Conservation (phyloP, 2,113 vertebrate genomes). For the Sterna hirundo region DNA sequence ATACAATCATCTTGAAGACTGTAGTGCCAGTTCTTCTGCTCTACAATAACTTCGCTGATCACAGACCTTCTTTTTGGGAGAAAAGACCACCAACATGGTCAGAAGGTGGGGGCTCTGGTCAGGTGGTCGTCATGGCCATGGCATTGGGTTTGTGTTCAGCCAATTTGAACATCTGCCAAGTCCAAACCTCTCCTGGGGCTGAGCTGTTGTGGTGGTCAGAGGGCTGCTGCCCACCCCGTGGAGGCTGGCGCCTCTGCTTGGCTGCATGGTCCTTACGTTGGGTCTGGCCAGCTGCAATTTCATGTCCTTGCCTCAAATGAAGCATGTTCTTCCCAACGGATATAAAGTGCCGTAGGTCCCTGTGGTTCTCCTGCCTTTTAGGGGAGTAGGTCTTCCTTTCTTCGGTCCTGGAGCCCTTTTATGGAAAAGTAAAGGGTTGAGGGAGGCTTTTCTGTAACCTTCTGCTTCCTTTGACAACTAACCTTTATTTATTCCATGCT, state of each 20-base stretch:
- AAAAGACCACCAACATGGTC: not conserved
- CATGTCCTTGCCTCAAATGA: not conserved
- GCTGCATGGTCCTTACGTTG: rapidly evolving
- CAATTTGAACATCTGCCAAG: not conserved
- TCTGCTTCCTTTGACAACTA: not conserved
- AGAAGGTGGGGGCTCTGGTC: not conserved
- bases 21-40: not conserved
- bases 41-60: not conserved
- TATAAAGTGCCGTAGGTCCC: not conserved
- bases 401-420: not conserved
- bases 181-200: not conserved
- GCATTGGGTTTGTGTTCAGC: not conserved
- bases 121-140: rapidly evolving
- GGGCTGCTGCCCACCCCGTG: not conserved
- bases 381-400: not conserved
- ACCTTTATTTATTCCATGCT: not conserved
- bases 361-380: not conserved
- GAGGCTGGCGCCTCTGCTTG: not conserved
- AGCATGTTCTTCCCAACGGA: not conserved
- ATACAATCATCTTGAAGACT: not conserved
- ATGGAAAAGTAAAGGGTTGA: not conserved
- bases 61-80: not conserved
- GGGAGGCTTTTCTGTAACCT: not conserved
- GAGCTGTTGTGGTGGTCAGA: rapidly evolving
- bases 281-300: not conserved